Percentiles rank a stretch among this genome's conserved stretches.
Evolutionary conservation across 92 coral and sea anemone species (phyloP).

Genomic region (Meandrina meandrites): DNA sequence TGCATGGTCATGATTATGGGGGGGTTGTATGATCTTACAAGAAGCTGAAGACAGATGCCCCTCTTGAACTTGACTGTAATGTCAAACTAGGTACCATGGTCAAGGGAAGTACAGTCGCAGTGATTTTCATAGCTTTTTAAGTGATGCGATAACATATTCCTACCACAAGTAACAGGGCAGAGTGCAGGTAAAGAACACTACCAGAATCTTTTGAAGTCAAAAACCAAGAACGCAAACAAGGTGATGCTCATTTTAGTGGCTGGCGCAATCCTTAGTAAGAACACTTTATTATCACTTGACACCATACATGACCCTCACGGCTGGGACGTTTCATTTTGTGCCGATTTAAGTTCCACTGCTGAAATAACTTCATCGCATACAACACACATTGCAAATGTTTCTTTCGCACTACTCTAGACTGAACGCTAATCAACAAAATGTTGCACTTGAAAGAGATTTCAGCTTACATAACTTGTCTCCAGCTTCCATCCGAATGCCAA

Average conservation of each 20-base stretch:
- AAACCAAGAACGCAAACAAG: not conserved
- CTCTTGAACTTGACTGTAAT: not conserved
- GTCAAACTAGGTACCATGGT: not conserved
- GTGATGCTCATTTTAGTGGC: not conserved
- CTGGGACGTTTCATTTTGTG: not conserved
- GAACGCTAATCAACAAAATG: not conserved
- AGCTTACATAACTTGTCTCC: slow-evolving; percentile 29
- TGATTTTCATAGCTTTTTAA: no score
- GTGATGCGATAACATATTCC: not conserved
- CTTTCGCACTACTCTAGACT: not conserved
- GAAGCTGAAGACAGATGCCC: not conserved
- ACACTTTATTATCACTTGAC: slow-evolving; percentile 29
- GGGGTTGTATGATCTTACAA: not conserved
- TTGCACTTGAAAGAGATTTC: not conserved
- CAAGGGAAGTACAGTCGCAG: not conserved
- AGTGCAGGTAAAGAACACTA: not conserved
- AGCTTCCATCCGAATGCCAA: not conserved
- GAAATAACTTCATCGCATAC: slow-evolving; percentile 1
- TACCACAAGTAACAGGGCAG: not conserved
- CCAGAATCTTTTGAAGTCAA: not conserved
- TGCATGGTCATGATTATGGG: not conserved
- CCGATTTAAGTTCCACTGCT: not conserved
- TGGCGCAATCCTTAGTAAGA: not conserved
- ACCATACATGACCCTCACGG: slow-evolving; percentile 12
- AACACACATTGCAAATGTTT: not conserved